A percentile compares a stretch with the other conserved stretches of the same genome.
phyloP scores from a whole-genome alignment of 2,797 vertebrate species.

The Mormyrops boulengeri region DNA sequence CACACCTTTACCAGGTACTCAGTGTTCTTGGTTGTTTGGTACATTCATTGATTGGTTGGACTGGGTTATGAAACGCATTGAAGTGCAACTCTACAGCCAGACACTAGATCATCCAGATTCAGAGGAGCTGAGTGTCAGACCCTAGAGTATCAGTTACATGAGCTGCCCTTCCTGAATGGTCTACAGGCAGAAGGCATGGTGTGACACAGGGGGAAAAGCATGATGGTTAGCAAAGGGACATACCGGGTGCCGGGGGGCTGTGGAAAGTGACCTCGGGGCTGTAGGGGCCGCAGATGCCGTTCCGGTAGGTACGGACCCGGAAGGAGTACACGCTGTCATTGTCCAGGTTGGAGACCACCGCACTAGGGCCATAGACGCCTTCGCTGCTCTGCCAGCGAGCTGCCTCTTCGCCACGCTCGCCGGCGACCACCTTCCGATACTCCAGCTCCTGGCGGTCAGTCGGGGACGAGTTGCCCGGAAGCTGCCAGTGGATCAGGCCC shows the following conservation, averaged over 20 bases:
- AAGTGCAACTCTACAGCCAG: not conserved
- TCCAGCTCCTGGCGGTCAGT: slow-evolving; percentile 82
- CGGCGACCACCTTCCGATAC: slow-evolving; percentile 70
- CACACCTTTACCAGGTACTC: not conserved
- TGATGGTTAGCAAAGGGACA: not conserved
- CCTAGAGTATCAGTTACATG: not conserved
- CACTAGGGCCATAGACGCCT: slow-evolving; percentile 64
- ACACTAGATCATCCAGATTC: not conserved
- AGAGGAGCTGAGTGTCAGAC: not conserved
- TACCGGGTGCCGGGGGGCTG: slow-evolving; percentile 86
- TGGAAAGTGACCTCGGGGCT: slow-evolving; percentile 77
- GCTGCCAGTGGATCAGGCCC: slow-evolving; percentile 79
- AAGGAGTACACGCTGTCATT: slow-evolving; percentile 72
- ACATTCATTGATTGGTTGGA: not conserved
- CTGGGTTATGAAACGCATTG: not conserved
- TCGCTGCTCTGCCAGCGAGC: slow-evolving; percentile 57
- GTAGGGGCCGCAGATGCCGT: slow-evolving; percentile 74
- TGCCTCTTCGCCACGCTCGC: slow-evolving; percentile 55
- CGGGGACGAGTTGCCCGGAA: slow-evolving; percentile 70
- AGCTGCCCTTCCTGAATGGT: not conserved
- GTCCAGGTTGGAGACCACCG: slow-evolving; percentile 73
- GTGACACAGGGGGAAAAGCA: not conserved
- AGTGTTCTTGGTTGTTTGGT: not conserved
- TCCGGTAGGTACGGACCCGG: slow-evolving; percentile 78
- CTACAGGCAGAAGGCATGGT: not conserved